phyloP scores from a whole-genome alignment of 2,797 vertebrate genomes.

The Pantherophis vulpinus region DNA sequence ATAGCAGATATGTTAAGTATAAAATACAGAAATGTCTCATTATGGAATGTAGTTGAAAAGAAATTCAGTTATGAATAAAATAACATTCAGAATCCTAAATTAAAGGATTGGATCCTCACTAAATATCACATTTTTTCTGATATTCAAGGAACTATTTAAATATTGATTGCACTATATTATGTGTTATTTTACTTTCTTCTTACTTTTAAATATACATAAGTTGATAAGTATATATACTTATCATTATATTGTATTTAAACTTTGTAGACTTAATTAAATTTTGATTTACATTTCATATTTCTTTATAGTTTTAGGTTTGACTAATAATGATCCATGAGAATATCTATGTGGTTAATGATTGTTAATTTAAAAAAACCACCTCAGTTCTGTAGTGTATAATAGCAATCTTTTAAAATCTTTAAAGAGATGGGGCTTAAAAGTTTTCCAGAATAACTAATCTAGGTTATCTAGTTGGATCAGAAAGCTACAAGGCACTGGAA shows the following conservation, averaged over 20 bases:
- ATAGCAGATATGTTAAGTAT: slow-evolving; percentile 22
- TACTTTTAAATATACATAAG: background rate
- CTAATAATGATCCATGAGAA: background rate
- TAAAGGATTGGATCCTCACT: slow-evolving; percentile 40
- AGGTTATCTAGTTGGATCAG: background rate
- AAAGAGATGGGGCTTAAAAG: background rate
- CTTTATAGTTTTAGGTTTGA: background rate
- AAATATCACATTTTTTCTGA: slow-evolving; percentile 53
- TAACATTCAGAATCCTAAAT: slow-evolving; percentile 66
- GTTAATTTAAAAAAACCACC: background rate
- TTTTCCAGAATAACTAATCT: background rate
- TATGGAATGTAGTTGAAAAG: slow-evolving; percentile 44
- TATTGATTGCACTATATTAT: slow-evolving; percentile 37
- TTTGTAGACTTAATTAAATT: background rate
- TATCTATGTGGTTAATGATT: background rate
- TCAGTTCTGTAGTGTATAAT: background rate
- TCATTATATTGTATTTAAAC: background rate
- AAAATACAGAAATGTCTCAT: slow-evolving; percentile 21
- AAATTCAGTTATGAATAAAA: slow-evolving; percentile 67
- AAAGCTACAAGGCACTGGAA: background rate
- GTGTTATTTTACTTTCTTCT: background rate
- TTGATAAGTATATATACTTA: background rate
- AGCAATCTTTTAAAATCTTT: background rate
- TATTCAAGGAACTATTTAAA: slow-evolving; percentile 52
- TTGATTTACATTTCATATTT: background rate